A percentile compares a stretch with the other conserved stretches of the same genome.
phyloP scores from a whole-genome alignment of 2,113 vertebrate genomes.

The Lophochroa leadbeateri region DNA sequence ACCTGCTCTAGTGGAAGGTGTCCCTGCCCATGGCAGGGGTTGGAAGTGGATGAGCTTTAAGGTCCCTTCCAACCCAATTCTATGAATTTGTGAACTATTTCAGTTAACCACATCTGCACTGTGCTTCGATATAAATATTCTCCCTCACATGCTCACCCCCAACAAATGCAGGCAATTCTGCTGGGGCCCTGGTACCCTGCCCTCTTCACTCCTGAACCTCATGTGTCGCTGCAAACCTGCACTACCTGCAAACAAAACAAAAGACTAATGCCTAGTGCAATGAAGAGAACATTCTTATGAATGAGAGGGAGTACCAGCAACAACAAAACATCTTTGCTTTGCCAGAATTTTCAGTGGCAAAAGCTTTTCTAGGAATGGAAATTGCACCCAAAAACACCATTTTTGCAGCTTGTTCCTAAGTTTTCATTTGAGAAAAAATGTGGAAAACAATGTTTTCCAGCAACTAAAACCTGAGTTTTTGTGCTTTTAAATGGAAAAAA shows the following conservation, averaged over 20 bases:
- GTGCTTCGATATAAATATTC: neutral
- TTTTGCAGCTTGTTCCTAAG: neutral
- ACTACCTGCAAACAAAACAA: neutral
- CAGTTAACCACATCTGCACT: neutral
- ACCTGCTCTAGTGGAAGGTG: neutral
- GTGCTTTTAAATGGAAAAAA: neutral
- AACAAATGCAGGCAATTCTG: neutral
- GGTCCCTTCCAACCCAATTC: neutral
- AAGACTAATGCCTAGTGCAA: neutral
- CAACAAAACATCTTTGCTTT: neutral
- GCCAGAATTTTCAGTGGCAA: neutral
- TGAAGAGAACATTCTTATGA: neutral
- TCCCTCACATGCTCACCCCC: neutral
- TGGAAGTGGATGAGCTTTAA: neutral
- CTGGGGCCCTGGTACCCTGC: neutral
- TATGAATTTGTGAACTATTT: neutral
- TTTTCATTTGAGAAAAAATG: neutral
- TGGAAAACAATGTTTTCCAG: neutral
- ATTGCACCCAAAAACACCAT: neutral
- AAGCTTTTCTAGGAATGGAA: neutral
- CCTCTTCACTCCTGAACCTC: neutral
- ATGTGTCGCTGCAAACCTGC: neutral
- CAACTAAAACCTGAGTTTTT: neutral
- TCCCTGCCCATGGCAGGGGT: accelerated
- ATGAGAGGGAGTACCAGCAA: neutral